phyloP scores from a whole-genome alignment of 2,113 vertebrate species.

The Fregetta grallaria region DNA sequence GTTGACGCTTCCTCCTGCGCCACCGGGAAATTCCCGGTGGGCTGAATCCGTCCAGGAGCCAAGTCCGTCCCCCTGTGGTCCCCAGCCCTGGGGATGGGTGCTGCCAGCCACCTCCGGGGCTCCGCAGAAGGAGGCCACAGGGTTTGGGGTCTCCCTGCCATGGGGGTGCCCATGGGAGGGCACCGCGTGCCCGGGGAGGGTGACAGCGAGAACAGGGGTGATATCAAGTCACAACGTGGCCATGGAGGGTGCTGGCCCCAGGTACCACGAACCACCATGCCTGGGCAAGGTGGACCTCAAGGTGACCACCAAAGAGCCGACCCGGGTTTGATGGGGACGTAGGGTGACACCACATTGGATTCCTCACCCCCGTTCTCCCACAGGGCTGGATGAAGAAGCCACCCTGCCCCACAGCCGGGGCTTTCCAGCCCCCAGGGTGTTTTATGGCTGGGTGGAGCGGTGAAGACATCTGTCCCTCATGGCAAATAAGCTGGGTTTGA shows the following conservation, averaged over 20 bases:
- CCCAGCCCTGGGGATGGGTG: no score
- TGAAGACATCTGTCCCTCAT: not conserved
- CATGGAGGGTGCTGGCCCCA: not conserved
- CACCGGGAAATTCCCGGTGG: not conserved
- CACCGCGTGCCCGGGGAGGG: not conserved
- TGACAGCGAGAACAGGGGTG: not conserved
- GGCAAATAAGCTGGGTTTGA: not conserved
- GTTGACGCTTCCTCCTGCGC: not conserved
- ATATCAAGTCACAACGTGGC: fast-evolving
- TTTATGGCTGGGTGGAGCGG: not conserved
- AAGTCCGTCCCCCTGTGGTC: not conserved
- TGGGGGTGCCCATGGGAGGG: fast-evolving
- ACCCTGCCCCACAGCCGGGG: not conserved
- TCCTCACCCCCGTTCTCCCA: fast-evolving
- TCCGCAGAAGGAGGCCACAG: not conserved
- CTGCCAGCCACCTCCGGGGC: not conserved
- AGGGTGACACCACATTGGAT: not conserved
- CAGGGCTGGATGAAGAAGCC: not conserved
- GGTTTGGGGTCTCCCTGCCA: not conserved
- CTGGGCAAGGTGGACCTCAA: not conserved
- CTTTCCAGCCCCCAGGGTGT: not conserved
- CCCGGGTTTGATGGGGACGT: fast-evolving
- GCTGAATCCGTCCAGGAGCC: not conserved
- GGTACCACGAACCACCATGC: fast-evolving
- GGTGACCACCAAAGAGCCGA: not conserved